Base-by-base conservation (phyloP, 2,888 invertebrate genomes). In the Spodoptera picta region DNA sequence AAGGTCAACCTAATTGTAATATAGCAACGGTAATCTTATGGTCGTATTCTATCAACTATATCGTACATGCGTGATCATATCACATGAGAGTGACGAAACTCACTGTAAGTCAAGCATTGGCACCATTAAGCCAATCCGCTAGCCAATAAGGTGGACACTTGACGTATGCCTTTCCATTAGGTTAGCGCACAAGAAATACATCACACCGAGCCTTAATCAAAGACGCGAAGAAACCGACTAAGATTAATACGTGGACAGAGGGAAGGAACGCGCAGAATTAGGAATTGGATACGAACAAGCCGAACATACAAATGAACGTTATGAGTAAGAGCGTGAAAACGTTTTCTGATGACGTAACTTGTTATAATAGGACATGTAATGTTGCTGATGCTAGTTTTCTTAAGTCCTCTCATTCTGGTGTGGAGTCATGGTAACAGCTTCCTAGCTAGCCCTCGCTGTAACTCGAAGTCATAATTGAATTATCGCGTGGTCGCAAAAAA, bases 111-210 rank as follows among this genome's bases (percentile, higher is more conserved):
- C 84, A 85, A 83, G 81, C 87, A 88, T 89, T 88, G 91, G 85
- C 88, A 87, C 88, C 85, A 92, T 93, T 90, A 91, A 90, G 85
- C 88, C 91, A 89, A 92, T 92, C 88, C 88, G 84, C 89, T 83
- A 85, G 89, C 91, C 92, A 94, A 94, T 94, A 93, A 92, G 88
- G 92, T 91, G 87, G 92, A 91, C 92, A 92, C 93, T 93, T 94
- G 94, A 94, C 87, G 90, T 91, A 94, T 93, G 92, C 82, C 88
- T 90, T 93, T 91, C 93, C 93, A 94, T 94, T 94, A 94, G 88
- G 92, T 90, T 89, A 86, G 88, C 87, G 87, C 82, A 88, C 90
- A 93, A 92, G 92, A 93, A 93, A 94, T 94, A 93, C 92, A 93
- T 94, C 93, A 94, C 90, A 76, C 86, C 83, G 81, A 80, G 87